Base-by-base conservation (phyloP, 2,888 invertebrate genomes). In the Spilosoma lubricipeda region DNA sequence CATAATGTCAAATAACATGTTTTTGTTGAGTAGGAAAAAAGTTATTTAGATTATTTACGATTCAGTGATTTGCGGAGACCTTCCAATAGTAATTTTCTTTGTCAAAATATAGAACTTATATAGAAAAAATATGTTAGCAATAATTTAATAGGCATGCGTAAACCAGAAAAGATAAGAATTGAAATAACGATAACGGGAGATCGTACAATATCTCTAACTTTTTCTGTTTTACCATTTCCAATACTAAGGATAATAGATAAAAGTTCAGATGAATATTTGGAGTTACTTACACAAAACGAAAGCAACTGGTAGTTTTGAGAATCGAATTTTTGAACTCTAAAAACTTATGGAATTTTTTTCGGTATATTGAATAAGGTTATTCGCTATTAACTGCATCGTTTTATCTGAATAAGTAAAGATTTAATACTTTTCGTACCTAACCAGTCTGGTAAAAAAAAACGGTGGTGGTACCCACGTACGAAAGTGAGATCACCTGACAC, bases 1-100 rank as follows among this genome's bases (percentile, higher is more conserved):
- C 69, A 78, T 66, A 63, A 69, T 71, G 74, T 74, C 42, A 72
- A 81, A 80, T 13, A 63, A 73, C 65, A 36, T 39, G 65, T 80
- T 80, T 81, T 80, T 74, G 75, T 74, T 52, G 70, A 73, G 52
- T 30, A 59, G 66, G 66, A 72, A 71, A 67, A 71, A 79, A 77
- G 77, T 82, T 73, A 82, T 87, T 85, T 80, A 80, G 72, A 86
- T 85, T 85, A 83, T 67, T 73, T 75, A 78, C 74, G 75, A 63
- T 72, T 75, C 74, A 80, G 36, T 74, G 74, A 70, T 48, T 74
- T 56, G n/a, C 8, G 42, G 71, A 36, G 15, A 42, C 18, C 36
- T 73, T 65, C 33, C 33, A 42, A 64, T 33, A 71, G 36, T n/a
- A 52, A 15, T 33, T 23, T 42, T 42, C 36, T 70, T 23, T 23